Conservation (phyloP, 2,113 vertebrate genomes). For the Charina bottae region DNA sequence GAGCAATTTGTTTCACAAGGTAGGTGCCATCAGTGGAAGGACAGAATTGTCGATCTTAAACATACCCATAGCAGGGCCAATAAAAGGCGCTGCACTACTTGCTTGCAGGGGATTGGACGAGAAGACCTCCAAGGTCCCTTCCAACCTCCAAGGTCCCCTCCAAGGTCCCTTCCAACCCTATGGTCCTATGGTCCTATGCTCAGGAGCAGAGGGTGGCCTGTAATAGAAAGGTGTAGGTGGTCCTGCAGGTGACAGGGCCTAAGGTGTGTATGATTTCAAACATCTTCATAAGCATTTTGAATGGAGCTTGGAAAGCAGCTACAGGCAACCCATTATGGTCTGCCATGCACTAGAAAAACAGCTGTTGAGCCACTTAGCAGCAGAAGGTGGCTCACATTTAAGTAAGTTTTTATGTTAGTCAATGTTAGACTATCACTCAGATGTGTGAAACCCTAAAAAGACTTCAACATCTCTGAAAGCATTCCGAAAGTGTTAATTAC, state of each 20-base stretch:
- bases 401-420: constrained; percentile 3
- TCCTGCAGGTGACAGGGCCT: not conserved
- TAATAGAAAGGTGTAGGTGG: not conserved
- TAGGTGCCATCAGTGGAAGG: not conserved
- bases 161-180: too few relatives aligned
- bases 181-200: too few relatives aligned
- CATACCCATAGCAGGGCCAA: not conserved
- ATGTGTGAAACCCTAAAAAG: not conserved
- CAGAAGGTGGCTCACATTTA: not conserved
- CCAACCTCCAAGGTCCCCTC: too few relatives aligned
- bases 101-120: not conserved
- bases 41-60: not conserved
- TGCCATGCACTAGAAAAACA: not conserved
- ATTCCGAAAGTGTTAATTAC: not conserved
- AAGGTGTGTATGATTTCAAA: not conserved
- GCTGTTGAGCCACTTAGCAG: not conserved
- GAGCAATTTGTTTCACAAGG: not conserved
- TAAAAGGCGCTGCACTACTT: not conserved
- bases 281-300: not conserved
- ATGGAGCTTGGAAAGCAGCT: not conserved
- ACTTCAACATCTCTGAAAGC: not conserved
- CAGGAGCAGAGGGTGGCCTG: too few relatives aligned
- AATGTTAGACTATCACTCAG: not conserved
- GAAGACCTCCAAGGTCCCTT: too few relatives aligned
- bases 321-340: not conserved